phyloP scores from a whole-genome alignment of 2,113 vertebrate species.

The Pelmatolapia mariae region DNA sequence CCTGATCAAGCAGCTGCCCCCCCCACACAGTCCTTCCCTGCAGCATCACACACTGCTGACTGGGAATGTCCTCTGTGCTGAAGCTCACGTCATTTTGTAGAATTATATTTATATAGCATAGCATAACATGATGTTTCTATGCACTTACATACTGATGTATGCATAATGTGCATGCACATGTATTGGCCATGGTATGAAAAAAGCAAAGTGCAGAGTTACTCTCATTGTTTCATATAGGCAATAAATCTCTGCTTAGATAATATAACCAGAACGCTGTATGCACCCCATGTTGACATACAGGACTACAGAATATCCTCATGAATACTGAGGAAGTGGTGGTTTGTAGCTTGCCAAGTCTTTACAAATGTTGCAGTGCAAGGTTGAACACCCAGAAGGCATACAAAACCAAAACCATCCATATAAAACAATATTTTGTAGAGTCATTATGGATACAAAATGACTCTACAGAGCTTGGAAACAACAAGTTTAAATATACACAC shows the following conservation, averaged over 20 bases:
- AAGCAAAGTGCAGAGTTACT: neutral
- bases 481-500: neutral
- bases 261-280: neutral
- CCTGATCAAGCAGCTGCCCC: slow-evolving; percentile 57
- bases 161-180: neutral
- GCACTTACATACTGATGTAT: neutral
- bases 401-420: neutral
- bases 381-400: slow-evolving; percentile 5
- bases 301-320: neutral
- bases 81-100: neutral
- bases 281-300: neutral
- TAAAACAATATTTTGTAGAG: neutral
- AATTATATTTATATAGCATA: neutral
- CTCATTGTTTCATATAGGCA: neutral
- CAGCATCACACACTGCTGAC: slow-evolving; percentile 18
- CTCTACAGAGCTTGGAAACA: neutral
- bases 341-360: slow-evolving; percentile 28
- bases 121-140: neutral
- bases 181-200: slow-evolving; percentile 1
- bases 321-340: neutral
- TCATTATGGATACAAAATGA: neutral
- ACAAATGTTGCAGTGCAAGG: neutral
- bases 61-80: slow-evolving; percentile 30
- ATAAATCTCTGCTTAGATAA: neutral
- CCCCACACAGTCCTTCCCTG: slow-evolving; percentile 20